These are phyloP conservation scores for Bombylius discolor DNA, from an alignment of 2,888 invertebrate species.

Conservation along the genomic window DNA sequence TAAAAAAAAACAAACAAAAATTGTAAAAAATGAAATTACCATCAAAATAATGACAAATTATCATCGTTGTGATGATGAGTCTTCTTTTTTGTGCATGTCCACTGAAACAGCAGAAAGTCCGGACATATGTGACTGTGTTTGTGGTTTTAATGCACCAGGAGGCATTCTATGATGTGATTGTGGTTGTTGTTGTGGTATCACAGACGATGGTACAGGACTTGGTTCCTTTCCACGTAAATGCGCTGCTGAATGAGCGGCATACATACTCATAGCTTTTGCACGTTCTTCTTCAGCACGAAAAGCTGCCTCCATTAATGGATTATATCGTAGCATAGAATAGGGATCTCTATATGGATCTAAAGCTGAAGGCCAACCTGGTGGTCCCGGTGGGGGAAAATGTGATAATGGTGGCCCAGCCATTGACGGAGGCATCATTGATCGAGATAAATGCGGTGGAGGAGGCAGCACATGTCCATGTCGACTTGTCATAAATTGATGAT, in stretches of 20 bases:
- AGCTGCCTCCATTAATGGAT: conserved; percentile 66
- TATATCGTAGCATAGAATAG: conserved; percentile 61
- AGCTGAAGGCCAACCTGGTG: conserved; percentile 37
- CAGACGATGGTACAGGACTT: conserved; percentile 33
- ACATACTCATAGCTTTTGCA: conserved; percentile 60
- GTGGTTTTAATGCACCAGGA: conserved; percentile 15
- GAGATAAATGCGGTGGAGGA: conserved; percentile 40
- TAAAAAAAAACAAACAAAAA: not conserved
- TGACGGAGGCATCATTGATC: conserved; percentile 41
- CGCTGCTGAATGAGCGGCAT: conserved; percentile 44
- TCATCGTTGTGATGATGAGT: conserved; percentile 23
- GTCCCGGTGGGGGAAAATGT: conserved; percentile 46
- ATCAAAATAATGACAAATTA: conserved; percentile 15
- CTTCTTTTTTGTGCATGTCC: conserved; percentile 24
- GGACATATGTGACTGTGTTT: conserved; percentile 24
- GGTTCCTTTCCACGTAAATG: conserved; percentile 35
- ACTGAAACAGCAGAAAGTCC: conserved; percentile 17
- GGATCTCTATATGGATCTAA: conserved; percentile 53
- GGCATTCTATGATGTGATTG: conserved; percentile 31
- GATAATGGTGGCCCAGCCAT: conserved; percentile 40
- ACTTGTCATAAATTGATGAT: conserved; percentile 35
- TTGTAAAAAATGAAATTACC: not conserved
- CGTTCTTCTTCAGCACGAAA: conserved; percentile 67
- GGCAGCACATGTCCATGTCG: conserved; percentile 41
- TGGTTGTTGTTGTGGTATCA: conserved; percentile 23